These are phyloP conservation scores for Cyclargus thomasi DNA, from an alignment of 1,140 invertebrate genomes.

Conservation along the genomic window DNA sequence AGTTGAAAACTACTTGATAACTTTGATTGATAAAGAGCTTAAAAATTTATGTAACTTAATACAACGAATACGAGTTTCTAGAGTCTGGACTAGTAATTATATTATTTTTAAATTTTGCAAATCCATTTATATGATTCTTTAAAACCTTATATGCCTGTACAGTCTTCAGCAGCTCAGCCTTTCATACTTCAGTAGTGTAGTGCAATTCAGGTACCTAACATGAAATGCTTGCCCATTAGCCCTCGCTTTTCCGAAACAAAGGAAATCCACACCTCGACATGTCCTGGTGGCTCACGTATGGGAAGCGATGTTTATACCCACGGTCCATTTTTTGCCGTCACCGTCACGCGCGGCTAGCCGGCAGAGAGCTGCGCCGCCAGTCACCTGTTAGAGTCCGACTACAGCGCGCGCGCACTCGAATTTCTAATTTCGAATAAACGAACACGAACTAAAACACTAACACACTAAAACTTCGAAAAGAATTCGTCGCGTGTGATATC, in stretches of 20 bases:
- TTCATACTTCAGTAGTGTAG: too few relatives aligned
- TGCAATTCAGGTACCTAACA: not conserved
- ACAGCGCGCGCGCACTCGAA: constrained; percentile 49
- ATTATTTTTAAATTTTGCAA: too few relatives aligned
- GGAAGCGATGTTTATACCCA: constrained; percentile 30
- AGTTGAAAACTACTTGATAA: too few relatives aligned
- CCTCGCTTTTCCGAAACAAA: not conserved
- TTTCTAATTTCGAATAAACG: constrained; percentile 43
- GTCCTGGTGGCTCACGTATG: constrained; percentile 25
- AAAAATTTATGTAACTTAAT: too few relatives aligned
- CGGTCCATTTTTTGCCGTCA: constrained; percentile 28
- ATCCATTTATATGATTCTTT: too few relatives aligned
- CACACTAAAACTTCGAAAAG: constrained; percentile 37
- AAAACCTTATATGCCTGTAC: too few relatives aligned
- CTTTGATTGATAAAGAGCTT: too few relatives aligned
- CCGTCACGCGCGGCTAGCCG: constrained; percentile 33
- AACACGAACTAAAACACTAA: constrained; percentile 42
- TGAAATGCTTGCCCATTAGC: not conserved
- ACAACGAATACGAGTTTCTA: too few relatives aligned
- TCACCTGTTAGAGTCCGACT: constrained; percentile 61
- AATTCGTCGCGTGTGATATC: constrained; percentile 38
- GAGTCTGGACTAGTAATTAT: too few relatives aligned
- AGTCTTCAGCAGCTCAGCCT: too few relatives aligned
- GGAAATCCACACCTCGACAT: not conserved
- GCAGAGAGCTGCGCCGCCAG: constrained; percentile 42